Conservation (phyloP, 1,140 invertebrate species). For the Drosophila serrata region DNA sequence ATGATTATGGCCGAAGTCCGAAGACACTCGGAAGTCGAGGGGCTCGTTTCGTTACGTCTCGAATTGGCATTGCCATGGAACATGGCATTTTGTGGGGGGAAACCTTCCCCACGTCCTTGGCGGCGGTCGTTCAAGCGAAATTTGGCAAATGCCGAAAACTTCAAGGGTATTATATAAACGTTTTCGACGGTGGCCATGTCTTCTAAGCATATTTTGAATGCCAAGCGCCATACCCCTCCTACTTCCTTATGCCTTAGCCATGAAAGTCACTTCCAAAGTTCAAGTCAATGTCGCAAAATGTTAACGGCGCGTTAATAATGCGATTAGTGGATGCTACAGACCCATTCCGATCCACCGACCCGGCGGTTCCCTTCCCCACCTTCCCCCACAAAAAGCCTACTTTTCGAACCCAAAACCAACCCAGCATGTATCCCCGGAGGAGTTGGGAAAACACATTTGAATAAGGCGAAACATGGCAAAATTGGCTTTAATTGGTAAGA, state of each 20-base stretch:
- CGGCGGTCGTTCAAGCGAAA: constrained; percentile 56
- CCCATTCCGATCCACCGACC: constrained; percentile 38
- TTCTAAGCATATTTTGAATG: constrained; percentile 67
- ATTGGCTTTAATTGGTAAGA: constrained; percentile 75
- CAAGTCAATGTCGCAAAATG: constrained; percentile 78
- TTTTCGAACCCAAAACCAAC: background rate
- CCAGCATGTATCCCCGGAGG: constrained; percentile 34
- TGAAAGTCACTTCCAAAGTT: constrained; percentile 70
- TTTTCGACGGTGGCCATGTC: constrained; percentile 62
- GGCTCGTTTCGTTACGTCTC: constrained; percentile 9
- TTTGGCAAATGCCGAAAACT: constrained; percentile 71
- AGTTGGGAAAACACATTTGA: constrained; percentile 52
- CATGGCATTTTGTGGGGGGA: constrained; percentile 35
- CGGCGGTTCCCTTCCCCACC: background rate
- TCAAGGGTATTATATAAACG: constrained; percentile 72
- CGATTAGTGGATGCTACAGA: constrained; percentile 68
- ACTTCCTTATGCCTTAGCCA: constrained; percentile 12
- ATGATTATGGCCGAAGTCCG: constrained; percentile 56
- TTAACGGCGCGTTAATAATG: constrained; percentile 80
- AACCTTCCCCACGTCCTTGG: no score
- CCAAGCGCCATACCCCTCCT: constrained; percentile 13
- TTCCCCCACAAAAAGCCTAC: background rate
- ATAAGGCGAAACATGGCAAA: constrained; percentile 61
- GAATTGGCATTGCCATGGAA: constrained; percentile 30
- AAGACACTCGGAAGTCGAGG: constrained; percentile 36